phyloP scores from a whole-genome alignment of 2,888 invertebrate genomes.

The Drosophila robusta region DNA sequence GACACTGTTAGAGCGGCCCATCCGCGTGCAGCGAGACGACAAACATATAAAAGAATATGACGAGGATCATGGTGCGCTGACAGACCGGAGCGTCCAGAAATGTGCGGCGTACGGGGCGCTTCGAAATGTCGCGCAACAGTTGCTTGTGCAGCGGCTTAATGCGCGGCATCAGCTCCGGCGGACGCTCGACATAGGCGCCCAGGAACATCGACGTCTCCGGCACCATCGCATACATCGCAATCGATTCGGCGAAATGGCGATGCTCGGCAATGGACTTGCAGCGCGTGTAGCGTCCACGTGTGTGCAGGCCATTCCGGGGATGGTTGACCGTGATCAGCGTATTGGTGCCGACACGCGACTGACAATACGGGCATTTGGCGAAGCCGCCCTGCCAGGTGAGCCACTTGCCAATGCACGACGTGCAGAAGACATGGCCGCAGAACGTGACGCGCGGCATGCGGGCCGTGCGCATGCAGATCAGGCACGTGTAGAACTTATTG shows the following conservation, averaged over 20 bases:
- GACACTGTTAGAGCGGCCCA: background rate
- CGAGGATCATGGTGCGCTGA: conserved; percentile 22
- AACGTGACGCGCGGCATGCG: conserved; percentile 38
- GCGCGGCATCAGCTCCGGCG: conserved; percentile 39
- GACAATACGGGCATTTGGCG: conserved; percentile 55
- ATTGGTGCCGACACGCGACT: conserved; percentile 34
- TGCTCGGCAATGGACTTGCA: conserved; percentile 27
- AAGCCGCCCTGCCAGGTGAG: background rate
- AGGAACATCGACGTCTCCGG: conserved; percentile 34
- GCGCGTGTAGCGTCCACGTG: background rate
- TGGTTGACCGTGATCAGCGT: conserved; percentile 45
- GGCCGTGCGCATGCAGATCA: conserved; percentile 50
- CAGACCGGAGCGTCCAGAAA: conserved; percentile 7
- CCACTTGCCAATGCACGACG: conserved; percentile 47
- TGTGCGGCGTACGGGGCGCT: background rate
- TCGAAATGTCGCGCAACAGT: conserved; percentile 18
- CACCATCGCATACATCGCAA: background rate
- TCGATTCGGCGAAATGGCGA: conserved; percentile 8
- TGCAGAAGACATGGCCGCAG: conserved; percentile 61
- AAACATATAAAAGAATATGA: conserved; percentile 25
- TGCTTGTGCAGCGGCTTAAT: conserved; percentile 28
- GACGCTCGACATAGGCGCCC: conserved; percentile 3
- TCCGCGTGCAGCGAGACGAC: background rate
- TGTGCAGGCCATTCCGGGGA: background rate
- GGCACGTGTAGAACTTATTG: conserved; percentile 33